phyloP scores from a whole-genome alignment of 2,888 invertebrate species.

The Phortica magna region DNA sequence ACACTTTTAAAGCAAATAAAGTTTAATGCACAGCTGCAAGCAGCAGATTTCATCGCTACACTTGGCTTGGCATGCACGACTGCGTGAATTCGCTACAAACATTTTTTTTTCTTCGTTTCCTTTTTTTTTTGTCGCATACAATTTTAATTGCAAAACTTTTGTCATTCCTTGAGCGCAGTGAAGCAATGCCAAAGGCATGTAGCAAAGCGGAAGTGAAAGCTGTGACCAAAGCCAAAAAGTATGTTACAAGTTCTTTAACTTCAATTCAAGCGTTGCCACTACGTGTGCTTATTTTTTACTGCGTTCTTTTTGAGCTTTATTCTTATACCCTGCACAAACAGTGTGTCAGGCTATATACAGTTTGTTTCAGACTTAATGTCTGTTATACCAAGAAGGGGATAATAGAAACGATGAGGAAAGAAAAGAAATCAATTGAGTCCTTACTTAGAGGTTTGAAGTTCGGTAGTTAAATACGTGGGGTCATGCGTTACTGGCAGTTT shows the following conservation, averaged over 20 bases:
- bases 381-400: too few species aligned
- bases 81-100: neutral
- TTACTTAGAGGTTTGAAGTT: too few species aligned
- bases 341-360: too few species aligned
- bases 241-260: conserved; percentile 20
- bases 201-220: neutral
- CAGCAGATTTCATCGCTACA: neutral
- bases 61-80: neutral
- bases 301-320: neutral
- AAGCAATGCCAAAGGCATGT: neutral
- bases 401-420: too few species aligned
- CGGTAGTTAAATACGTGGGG: too few species aligned
- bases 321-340: too few species aligned
- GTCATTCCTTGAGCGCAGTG: conserved; percentile 35
- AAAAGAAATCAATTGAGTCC: too few species aligned
- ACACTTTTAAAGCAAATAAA: conserved; percentile 15
- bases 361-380: too few species aligned
- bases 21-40: conserved; percentile 11
- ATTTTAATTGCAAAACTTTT: conserved; percentile 67
- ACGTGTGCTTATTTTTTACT: neutral
- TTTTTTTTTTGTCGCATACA: conserved; percentile 2
- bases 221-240: conserved; percentile 14
- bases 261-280: conserved; percentile 18
- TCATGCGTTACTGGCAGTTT: too few species aligned
- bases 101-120: neutral